Evolutionary conservation across 1,140 invertebrate species (phyloP), one percentile per base, ranked within the genome.

Genomic region (Tetramorium parvispinum): DNA sequence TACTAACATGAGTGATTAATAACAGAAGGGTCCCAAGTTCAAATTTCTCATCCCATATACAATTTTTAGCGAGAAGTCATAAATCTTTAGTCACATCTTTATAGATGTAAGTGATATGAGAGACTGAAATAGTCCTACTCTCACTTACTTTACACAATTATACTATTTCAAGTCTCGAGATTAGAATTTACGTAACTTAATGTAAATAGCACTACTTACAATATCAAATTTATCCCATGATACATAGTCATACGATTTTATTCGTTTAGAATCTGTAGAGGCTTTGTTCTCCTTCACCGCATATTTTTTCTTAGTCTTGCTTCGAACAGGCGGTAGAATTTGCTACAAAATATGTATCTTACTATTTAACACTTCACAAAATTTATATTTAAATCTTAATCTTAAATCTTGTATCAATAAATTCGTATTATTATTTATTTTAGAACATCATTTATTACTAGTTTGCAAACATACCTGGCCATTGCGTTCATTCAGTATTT

Each of bases 191-290:
- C 18, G 49, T 43, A 21, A 57, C 43, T 40, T 86, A 76, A 86
- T 0, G 79, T 65, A 76, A 86, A 82, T 68, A 61, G 13, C 3
- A 65, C 40, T 63, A 91, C 96, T 95, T 95, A 97, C 97, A 92
- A 96, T 97, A 96, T 98, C 97, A 96, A 97, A 98, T 92, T 97
- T 97, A 43, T 98, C 97, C 97, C 97, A 98, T 32, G 96, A 94
- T 46, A 94, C 85, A 93, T 98, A 98, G 95, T 98, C 97, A 86
- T 94, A 96, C 0, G 95, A 92, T 51, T 94, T 91, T 65, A 96
- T 96, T 86, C 95, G 94, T 93, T 93, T 95, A 79, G 77, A 87
- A 83, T 88, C 89, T 82, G 83, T 89, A 68, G 55, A 63, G 7
- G 77, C 92, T 93, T 85, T 91, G 79, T 94, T 94, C 91, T 94